Evolutionary conservation across 2,797 vertebrate species (phyloP), one percentile per base, ranked within the genome.

Genomic region (Lepilemur septentrionalis): DNA sequence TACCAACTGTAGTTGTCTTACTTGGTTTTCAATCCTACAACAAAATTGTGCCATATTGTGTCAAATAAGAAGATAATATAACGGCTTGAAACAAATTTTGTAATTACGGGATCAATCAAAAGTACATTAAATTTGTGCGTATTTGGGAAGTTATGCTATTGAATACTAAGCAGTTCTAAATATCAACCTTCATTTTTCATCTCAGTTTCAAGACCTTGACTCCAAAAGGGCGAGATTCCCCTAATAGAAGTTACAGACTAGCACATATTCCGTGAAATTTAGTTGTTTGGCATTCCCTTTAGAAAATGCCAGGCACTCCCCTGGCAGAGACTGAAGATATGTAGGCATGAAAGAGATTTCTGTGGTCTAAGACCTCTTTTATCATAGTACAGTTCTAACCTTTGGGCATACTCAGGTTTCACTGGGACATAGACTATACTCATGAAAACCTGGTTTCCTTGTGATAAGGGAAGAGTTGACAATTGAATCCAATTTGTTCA

Each of bases 41-140:
- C 99, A 99, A 99, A 99, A 99, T 99, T 99, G 98, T 99, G 99
- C 99, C 99, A 99, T 99, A 99, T 99, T 99, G 99, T 99, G 99
- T 99, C 99, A 99, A 99, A 99, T 99, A 98, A 99, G 99, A 99
- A 99, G 99, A 98, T 98, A 99, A 99, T 99, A 99, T 99, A 99
- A 99, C 96, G 87, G 98, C 99, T 99, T 99, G 99, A 99, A 99
- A 99, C 99, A 98, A 98, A 99, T 99, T 99, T 99, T 98, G 98
- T 99, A 99, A 99, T 99, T 99, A 99, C 80, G 96, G 98, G 98
- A 98, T 99, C 98, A 99, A 98, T 98, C 97, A 63, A 98, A 97
- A 98, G 89, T 41, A 94, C 98, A 98, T 98, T 98, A 98, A 98
- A 98, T 98, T 98, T 97, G 25, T 63, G 96, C 97, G 98, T 96